phyloP scores from a whole-genome alignment of 2,113 vertebrate genomes.

The Poeciliopsis turrubarensis region DNA sequence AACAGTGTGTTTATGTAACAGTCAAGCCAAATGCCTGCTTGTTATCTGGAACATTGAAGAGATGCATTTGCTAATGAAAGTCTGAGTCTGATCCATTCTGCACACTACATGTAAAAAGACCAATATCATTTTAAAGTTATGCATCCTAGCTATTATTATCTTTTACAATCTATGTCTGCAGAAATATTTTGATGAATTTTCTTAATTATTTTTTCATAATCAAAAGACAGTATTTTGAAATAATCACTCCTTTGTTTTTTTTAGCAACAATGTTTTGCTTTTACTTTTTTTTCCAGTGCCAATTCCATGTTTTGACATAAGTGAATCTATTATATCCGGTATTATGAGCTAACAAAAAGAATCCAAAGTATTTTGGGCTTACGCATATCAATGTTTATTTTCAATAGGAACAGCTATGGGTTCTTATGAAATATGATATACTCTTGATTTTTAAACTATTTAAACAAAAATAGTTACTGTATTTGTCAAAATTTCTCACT shows the following conservation, averaged over 20 bases:
- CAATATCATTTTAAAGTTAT: not conserved
- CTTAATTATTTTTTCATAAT: not conserved
- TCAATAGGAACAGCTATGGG: no score
- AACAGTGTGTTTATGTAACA: constrained; percentile 3
- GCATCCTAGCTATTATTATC: not conserved
- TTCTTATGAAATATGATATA: no score
- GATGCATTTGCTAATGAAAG: constrained; percentile 6
- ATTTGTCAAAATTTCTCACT: no score
- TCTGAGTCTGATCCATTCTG: constrained; percentile 45
- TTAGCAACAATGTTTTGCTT: not conserved
- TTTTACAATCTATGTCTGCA: not conserved
- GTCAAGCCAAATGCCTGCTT: no score
- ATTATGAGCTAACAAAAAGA: no score
- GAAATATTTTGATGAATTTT: not conserved
- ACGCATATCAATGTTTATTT: no score
- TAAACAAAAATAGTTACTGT: no score
- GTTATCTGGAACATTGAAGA: not conserved
- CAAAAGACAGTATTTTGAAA: not conserved
- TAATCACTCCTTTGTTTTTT: not conserved
- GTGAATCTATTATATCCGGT: no score
- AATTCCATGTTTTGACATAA: not conserved
- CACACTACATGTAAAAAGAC: not conserved
- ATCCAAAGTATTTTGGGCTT: no score
- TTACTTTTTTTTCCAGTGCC: not conserved
- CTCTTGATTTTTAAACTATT: no score